phyloP scores from a whole-genome alignment of 1,140 invertebrate species.

The Drosophila pectinifera region DNA sequence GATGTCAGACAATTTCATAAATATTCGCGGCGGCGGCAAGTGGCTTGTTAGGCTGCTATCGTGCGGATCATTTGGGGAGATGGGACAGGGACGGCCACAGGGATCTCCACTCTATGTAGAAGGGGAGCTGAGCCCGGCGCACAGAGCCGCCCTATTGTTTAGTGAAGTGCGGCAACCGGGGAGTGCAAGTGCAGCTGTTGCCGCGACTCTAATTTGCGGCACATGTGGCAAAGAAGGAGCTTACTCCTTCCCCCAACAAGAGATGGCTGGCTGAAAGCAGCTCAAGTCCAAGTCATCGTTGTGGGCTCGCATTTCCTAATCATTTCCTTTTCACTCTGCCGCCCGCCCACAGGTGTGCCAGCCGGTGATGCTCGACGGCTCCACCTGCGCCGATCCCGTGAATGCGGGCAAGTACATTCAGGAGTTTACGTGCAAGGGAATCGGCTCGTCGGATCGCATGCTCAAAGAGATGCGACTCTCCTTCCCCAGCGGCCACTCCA shows the following conservation, averaged over 20 bases:
- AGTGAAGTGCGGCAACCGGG: slow-evolving; percentile 67
- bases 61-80: slow-evolving; percentile 30
- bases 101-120: slow-evolving; percentile 16
- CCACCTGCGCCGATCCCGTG: slow-evolving; percentile 86
- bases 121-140: slow-evolving; percentile 5
- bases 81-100: slow-evolving; percentile 12
- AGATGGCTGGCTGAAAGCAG: slow-evolving; percentile 17
- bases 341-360: slow-evolving; percentile 86
- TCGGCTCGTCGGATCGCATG: slow-evolving; percentile 86
- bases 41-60: slow-evolving; percentile 50
- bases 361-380: slow-evolving; percentile 86
- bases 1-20: slow-evolving; percentile 41
- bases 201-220: slow-evolving; percentile 54
- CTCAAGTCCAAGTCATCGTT: slow-evolving; percentile 35
- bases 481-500: slow-evolving; percentile 93
- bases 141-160: slow-evolving; percentile 76
- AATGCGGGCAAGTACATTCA: slow-evolving; percentile 89
- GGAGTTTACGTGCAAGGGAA: slow-evolving; percentile 87
- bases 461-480: slow-evolving; percentile 91
- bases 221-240: slow-evolving; percentile 50
- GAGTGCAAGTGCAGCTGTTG: slow-evolving; percentile 48
- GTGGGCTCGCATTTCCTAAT: slow-evolving; percentile 2
- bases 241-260: not conserved
- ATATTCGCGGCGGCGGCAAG: slow-evolving; percentile 47
- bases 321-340: slow-evolving; percentile 31